These are phyloP conservation scores for Chouioia cunea DNA, from an alignment of 2,888 invertebrate species.

Conservation along the genomic window DNA sequence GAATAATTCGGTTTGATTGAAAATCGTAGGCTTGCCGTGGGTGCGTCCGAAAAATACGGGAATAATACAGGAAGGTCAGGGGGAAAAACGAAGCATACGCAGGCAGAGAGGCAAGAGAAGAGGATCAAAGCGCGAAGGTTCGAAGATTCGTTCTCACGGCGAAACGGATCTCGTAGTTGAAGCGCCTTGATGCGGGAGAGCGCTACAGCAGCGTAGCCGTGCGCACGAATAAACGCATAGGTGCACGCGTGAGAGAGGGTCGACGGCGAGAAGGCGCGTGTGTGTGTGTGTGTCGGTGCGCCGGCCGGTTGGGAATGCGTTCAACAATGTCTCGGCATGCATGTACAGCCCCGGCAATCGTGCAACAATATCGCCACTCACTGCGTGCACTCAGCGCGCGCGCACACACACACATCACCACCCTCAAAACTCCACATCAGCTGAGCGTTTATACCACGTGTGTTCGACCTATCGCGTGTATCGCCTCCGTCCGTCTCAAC, in stretches of 20 bases:
- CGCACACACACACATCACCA: too few species aligned
- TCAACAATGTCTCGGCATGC: conserved; percentile 39
- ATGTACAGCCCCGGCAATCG: conserved; percentile 32
- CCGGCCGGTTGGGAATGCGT: conserved; percentile 34
- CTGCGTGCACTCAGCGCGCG: background rate
- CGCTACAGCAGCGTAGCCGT: too few species aligned
- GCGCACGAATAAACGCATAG: background rate
- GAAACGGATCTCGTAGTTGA: too few species aligned
- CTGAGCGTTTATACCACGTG: conserved; percentile 18
- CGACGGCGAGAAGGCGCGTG: too few species aligned
- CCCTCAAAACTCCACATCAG: conserved; percentile 19
- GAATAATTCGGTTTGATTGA: too few species aligned
- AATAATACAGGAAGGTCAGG: too few species aligned
- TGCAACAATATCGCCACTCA: conserved; percentile 30
- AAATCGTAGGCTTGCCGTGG: too few species aligned
- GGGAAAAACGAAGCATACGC: too few species aligned
- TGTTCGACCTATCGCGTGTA: background rate
- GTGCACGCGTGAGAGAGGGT: conserved; percentile 3
- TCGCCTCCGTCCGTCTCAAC: too few species aligned
- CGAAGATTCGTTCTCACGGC: conserved; percentile 16
- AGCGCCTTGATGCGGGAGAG: too few species aligned
- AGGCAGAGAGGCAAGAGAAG: too few species aligned
- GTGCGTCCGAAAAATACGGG: too few species aligned
- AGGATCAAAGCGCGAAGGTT: background rate
- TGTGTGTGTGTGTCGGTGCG: conserved; percentile 10